Evolutionary conservation across 1,140 invertebrate genomes (phyloP), one percentile per base, ranked within the genome.

Genomic region (Lysiphlebus fabarum): DNA sequence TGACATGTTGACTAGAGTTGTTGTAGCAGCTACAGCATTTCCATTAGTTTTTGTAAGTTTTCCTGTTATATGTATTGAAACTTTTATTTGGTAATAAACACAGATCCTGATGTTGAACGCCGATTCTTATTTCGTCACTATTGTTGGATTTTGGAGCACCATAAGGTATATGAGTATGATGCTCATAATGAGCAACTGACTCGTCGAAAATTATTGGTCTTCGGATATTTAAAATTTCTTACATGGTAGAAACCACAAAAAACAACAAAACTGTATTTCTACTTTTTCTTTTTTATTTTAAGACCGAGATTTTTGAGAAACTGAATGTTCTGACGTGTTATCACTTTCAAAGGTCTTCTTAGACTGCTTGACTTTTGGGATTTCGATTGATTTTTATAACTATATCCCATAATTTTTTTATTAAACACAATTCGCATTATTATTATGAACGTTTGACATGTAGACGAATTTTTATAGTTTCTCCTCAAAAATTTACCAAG

Each of bases 41-140:
- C 17, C 17, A 17, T 17, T 17, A 17, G 1, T 17, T 17, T 17
- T 17, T 17, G 1, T 17, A 3, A 17, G 3, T 17, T 17, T 17
- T 17, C 17, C 17, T 17, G 17, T 17, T 17, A 17, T 17, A 33
- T 41, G 10, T 14, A n/a, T 43, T 26, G 34, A 26, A 34, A 34
- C 44, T 53, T 38, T 51, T 58, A n/a, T 26, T 53, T 11, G 44
- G 53, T 54, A 76, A 50, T n/a, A 74, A 57, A 49, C 69, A 69
- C 11, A 72, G 49, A 64, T 77, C 69, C 65, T 77, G 71, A 61
- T 79, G 70, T 64, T 74, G 49, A 26, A 48, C 26, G 10, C 14
- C 26, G 0, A 48, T 48, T 33, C 7, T 26, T 7, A 36, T 48
- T 17, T 48, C 47, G 26, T 48, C 26, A 34, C 47, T 48, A 6